Evolutionary conservation across 2,888 invertebrate genomes (phyloP), one percentile per base, ranked within the genome.

Genomic region (Malthinus seriepunctatus): DNA sequence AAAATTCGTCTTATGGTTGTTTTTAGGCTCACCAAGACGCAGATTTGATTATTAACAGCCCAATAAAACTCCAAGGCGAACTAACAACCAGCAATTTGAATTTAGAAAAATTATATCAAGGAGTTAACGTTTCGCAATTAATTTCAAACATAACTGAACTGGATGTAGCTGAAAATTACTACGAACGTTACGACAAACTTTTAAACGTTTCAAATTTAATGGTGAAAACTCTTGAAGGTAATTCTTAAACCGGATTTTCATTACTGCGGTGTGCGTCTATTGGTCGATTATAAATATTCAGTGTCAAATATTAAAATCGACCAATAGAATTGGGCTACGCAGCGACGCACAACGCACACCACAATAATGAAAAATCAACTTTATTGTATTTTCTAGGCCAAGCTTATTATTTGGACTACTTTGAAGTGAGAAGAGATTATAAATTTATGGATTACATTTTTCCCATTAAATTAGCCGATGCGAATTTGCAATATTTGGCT

Each of bases 141-240:
- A 58, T 78, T n/a, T 42, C 59, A 3, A 73, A 76, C 54, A 60
- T 78, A 23, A 69, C 71, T 1, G 64, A 67, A 53, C 67, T 72
- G 5, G 67, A 60, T 9, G 62, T 57, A 10, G 34, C 70, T 11
- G 69, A 73, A 3, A 70, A 71, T 59, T 73, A 81, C 33, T 74
- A 77, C 60, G 73, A 73, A 1, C 69, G 77, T 35, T 73, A 75
- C 51, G 67, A 77, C 1, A 67, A 65, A 42, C 65, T 78, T n/a
- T 60, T 71, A 23, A 65, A 71, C 11, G 67, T 71, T 63, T 67
- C 76, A 1, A 47, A 60, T 2, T 61, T 67, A 52, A 66, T 76
- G 8, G 71, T 69, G 31, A 68, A 69, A 68, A 80, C 73, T 62
- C 71, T 75, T 32, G 60, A 59, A 69, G 70, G 73, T 76, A 75